Percentiles rank a stretch among this genome's conserved stretches.
These are phyloP conservation scores for Eilema griseolum DNA, from an alignment of 2,888 invertebrate species.

Conservation along the genomic window DNA sequence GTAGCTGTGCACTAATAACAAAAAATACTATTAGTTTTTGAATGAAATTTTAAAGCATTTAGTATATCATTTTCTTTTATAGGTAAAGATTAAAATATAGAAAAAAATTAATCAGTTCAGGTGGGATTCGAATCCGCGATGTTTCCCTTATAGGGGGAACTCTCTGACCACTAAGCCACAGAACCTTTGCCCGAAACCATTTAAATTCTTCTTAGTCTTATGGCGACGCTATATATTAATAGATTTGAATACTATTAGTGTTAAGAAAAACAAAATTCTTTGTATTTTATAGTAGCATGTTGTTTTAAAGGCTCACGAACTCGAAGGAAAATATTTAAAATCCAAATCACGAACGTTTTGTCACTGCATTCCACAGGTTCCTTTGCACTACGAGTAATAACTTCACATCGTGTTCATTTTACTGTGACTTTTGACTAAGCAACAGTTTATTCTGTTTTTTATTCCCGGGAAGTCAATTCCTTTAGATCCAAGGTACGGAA, in stretches of 20 bases:
- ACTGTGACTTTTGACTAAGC: conserved; percentile 28
- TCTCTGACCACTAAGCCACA: too few species aligned
- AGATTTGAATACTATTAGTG: neutral
- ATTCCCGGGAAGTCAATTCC: neutral
- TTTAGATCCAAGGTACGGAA: too few species aligned
- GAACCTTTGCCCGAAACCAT: too few species aligned
- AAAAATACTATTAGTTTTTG: neutral
- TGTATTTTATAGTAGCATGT: neutral
- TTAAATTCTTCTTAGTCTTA: too few species aligned
- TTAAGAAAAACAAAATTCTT: neutral
- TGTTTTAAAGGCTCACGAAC: neutral
- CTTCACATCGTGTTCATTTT: conserved; percentile 18
- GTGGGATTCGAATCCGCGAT: too few species aligned
- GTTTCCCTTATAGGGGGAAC: too few species aligned
- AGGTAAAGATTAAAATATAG: too few species aligned
- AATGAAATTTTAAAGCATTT: too few species aligned
- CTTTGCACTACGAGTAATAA: conserved; percentile 4
- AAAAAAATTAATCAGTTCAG: too few species aligned
- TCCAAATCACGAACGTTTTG: conserved; percentile 44
- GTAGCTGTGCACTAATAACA: too few species aligned
- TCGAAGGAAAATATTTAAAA: conserved; percentile 25
- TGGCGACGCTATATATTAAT: too few species aligned
- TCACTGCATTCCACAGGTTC: conserved; percentile 43
- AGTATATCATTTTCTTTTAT: too few species aligned
- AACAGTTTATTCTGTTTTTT: neutral